Evolutionary conservation across 2,797 vertebrate genomes (phyloP).

Genomic region (Rhinophrynus dorsalis): DNA sequence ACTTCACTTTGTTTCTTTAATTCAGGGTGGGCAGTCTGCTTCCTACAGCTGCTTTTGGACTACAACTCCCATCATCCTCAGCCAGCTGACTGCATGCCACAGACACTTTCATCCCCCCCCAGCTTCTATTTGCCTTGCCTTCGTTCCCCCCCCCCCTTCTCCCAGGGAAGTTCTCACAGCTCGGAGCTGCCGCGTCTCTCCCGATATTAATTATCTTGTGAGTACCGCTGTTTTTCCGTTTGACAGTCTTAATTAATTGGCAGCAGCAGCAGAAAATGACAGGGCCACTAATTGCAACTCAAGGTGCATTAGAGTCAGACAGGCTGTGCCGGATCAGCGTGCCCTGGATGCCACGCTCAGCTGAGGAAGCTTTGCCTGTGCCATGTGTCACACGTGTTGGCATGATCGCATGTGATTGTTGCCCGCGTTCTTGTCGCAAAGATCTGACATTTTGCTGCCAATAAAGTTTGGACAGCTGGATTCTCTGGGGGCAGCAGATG

Average conservation of each 20-base stretch:
- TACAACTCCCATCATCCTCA: too few species aligned
- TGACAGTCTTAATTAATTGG: conserved; percentile 86
- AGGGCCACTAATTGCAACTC: conserved; percentile 86
- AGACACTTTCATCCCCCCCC: not conserved
- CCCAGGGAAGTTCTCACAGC: conserved; percentile 43
- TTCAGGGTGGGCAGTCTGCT: too few species aligned
- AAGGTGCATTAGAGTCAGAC: conserved; percentile 74
- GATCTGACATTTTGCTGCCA: conserved; percentile 63
- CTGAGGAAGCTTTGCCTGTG: conserved; percentile 52
- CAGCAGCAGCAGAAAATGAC: conserved; percentile 81
- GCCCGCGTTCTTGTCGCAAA: conserved; percentile 30
- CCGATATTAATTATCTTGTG: conserved; percentile 91
- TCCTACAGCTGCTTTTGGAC: too few species aligned
- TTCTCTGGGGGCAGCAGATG: conserved; percentile 60
- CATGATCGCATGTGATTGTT: conserved; percentile 58
- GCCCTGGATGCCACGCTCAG: conserved; percentile 57
- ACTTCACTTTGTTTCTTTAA: too few species aligned
- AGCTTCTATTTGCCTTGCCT: conserved; percentile 36
- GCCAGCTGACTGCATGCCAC: not conserved
- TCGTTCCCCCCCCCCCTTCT: conserved; percentile 31
- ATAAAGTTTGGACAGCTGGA: conserved; percentile 56
- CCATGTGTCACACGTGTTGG: conserved; percentile 63
- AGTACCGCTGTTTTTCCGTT: conserved; percentile 68
- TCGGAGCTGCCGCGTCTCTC: conserved; percentile 67
- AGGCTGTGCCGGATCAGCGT: conserved; percentile 58